Conservation (phyloP, 2,888 invertebrate species). For the Pollenia griseotomentosa region DNA sequence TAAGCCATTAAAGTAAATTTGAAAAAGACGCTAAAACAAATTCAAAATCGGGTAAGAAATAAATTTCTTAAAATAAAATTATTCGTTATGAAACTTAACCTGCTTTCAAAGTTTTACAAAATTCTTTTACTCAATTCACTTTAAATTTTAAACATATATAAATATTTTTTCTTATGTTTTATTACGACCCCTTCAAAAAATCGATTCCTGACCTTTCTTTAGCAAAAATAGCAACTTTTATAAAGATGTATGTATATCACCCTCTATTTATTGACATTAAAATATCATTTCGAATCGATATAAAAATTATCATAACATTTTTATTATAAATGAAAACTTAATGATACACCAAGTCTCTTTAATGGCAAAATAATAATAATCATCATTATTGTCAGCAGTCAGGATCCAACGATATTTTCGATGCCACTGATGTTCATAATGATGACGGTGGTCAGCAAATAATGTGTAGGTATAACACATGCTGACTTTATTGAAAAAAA, state of each 20-base stretch:
- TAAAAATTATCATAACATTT: constrained; percentile 27
- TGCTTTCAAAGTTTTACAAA: too few species aligned
- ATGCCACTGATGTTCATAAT: constrained; percentile 17
- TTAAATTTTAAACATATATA: too few species aligned
- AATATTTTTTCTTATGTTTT: too few species aligned
- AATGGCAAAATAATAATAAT: constrained; percentile 42
- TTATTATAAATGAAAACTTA: constrained; percentile 28
- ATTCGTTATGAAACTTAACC: too few species aligned
- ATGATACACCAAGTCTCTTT: constrained; percentile 31
- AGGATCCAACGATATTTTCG: background rate
- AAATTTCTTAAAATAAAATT: too few species aligned
- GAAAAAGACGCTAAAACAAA: too few species aligned
- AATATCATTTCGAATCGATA: background rate
- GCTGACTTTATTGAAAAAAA: background rate
- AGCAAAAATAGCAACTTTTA: too few species aligned
- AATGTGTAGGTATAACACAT: constrained; percentile 11
- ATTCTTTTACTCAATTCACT: too few species aligned
- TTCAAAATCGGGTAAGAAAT: too few species aligned
- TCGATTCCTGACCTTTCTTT: too few species aligned
- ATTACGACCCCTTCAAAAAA: too few species aligned
- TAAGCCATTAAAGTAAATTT: too few species aligned
- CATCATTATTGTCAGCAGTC: constrained; percentile 5
- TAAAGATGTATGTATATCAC: background rate
- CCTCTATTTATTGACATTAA: background rate
- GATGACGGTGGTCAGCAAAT: constrained; percentile 12